phyloP scores from a whole-genome alignment of 2,888 invertebrate species.

The Latheticus oryzae region DNA sequence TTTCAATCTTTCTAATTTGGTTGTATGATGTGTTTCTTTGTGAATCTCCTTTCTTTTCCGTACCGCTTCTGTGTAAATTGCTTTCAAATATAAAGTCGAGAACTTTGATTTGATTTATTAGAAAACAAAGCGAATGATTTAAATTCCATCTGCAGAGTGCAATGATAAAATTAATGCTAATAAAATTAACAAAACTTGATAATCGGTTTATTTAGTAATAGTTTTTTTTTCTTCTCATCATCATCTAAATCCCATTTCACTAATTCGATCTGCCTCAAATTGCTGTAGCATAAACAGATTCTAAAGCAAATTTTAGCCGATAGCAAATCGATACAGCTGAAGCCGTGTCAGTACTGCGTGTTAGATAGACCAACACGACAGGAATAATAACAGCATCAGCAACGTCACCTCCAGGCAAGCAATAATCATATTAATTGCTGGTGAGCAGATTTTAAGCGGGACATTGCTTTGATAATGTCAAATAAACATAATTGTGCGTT shows the following conservation, averaged over 20 bases:
- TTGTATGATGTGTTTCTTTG: no score
- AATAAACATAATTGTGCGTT: slow-evolving; percentile 13
- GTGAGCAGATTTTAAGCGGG: slow-evolving; percentile 19
- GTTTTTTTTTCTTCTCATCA: no score
- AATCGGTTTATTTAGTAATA: no score
- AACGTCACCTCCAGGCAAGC: slow-evolving; percentile 15
- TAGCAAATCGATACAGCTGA: slow-evolving; percentile 11
- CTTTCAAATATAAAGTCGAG: neutral
- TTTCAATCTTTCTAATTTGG: no score
- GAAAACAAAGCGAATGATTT: slow-evolving; percentile 2
- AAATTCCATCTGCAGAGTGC: slow-evolving; percentile 1
- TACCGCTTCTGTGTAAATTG: no score
- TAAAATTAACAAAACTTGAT: no score
- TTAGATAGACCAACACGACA: slow-evolving; percentile 19
- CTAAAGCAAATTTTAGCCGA: slow-evolving; percentile 2
- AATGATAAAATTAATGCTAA: slow-evolving; percentile 8
- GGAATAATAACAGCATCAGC: slow-evolving; percentile 20
- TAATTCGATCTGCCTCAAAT: no score
- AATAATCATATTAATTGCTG: slow-evolving; percentile 33
- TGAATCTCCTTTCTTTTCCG: no score
- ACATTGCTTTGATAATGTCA: slow-evolving; percentile 28
- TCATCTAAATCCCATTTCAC: no score
- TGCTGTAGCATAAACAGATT: no score
- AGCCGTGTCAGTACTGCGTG: slow-evolving; percentile 3
- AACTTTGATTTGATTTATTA: slow-evolving; percentile 1